These are phyloP conservation scores for Acromyrmex echinatior DNA, from an alignment of 1,140 invertebrate species.

Conservation along the genomic window DNA sequence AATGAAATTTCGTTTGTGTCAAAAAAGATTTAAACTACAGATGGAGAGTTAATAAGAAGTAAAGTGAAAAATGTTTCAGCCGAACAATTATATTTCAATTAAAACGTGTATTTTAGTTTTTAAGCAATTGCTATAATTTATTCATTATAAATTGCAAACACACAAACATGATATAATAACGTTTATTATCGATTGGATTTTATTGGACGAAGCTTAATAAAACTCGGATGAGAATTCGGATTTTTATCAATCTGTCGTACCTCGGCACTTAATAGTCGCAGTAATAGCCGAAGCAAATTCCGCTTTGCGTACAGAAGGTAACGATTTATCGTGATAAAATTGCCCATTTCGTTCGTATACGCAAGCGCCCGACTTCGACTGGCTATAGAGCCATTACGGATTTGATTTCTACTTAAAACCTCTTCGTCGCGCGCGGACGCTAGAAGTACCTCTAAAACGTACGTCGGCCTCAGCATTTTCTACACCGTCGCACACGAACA, in stretches of 20 bases:
- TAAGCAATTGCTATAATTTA: background rate
- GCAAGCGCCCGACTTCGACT: conserved; percentile 12
- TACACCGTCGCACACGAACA: conserved; percentile 24
- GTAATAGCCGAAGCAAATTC: conserved; percentile 41
- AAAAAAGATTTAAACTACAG: no score
- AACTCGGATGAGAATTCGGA: conserved; percentile 36
- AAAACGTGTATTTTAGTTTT: background rate
- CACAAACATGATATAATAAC: background rate
- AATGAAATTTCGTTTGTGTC: no score
- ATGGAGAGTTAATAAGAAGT: background rate
- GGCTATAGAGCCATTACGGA: conserved; percentile 73
- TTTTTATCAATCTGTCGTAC: conserved; percentile 52
- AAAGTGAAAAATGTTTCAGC: background rate
- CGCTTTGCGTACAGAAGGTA: conserved; percentile 51
- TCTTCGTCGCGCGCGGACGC: conserved; percentile 14
- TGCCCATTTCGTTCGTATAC: conserved; percentile 45
- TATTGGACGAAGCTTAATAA: conserved; percentile 7
- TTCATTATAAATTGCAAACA: background rate
- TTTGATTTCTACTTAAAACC: conserved; percentile 77
- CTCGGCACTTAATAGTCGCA: conserved; percentile 27
- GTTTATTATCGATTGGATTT: conserved; percentile 14
- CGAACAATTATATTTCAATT: background rate
- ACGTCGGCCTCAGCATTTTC: conserved; percentile 69
- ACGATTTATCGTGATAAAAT: conserved; percentile 68
- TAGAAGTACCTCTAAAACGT: conserved; percentile 74